phyloP scores from a whole-genome alignment of 1,140 invertebrate species.

The Parasteatoda tepidariorum region DNA sequence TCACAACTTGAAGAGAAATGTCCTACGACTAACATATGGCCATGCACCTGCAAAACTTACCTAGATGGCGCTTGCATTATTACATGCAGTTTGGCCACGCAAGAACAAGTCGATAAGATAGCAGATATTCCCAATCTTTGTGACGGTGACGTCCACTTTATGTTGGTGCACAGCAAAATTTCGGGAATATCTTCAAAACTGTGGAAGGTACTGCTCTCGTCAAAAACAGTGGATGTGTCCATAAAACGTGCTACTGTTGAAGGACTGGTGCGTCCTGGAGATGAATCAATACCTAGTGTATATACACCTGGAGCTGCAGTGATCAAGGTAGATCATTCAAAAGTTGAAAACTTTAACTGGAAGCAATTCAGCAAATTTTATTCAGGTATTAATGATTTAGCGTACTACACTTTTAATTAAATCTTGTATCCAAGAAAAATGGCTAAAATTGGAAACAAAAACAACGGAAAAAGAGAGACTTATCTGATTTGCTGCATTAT shows the following conservation, averaged over 20 bases:
- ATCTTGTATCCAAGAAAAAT: no score
- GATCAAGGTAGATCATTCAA: conserved; percentile 45
- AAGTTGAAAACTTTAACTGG: conserved; percentile 39
- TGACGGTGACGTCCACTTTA: conserved; percentile 36
- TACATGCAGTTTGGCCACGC: conserved; percentile 13
- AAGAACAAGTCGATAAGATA: neutral
- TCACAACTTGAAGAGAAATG: neutral
- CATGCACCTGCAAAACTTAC: conserved; percentile 35
- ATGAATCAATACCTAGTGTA: conserved; percentile 3
- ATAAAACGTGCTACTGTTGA: conserved; percentile 26
- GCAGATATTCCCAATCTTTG: conserved; percentile 41
- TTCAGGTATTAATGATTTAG: conserved; percentile 31
- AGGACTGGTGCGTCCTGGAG: conserved; percentile 4
- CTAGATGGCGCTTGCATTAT: conserved; percentile 42
- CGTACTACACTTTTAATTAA: no score
- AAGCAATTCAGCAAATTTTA: conserved; percentile 29
- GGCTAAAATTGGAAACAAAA: no score
- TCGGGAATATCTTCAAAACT: conserved; percentile 24
- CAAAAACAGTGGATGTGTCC: conserved; percentile 37
- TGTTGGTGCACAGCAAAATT: conserved; percentile 35
- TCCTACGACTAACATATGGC: conserved; percentile 6
- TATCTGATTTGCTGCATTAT: no score
- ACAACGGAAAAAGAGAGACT: no score
- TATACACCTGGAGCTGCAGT: conserved; percentile 18
- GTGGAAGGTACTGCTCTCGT: conserved; percentile 45